Base-by-base conservation (phyloP, 2,113 vertebrate species). In the Myotis lucifugus region DNA sequence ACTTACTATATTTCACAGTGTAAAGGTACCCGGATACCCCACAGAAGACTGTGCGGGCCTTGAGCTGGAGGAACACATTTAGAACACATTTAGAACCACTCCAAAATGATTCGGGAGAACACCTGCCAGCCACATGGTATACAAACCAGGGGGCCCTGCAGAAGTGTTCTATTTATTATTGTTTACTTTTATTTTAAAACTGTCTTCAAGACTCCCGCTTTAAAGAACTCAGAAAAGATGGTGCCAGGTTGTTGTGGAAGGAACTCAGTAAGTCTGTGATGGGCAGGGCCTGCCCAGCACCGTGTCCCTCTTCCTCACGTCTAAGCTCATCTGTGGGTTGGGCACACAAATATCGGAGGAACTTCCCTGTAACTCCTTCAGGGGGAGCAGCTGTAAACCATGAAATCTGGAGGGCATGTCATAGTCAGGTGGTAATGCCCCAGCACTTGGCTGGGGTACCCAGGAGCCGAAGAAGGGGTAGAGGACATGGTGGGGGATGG, bases 41-140 rank as follows among this genome's bases (percentile, higher is more conserved):
- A 3, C 2, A 3, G 37, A 76, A 81, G 85, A 48, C 40, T 0
- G 0, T 15, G 0, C 5, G 5, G 59, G 21, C 78, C 21, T 0
- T 1, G 29, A n/a, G 27, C 59, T 11, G 18, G 40, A 17, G 34
- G n/a, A 40, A 19, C 79, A 42, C 56, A 82, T 29, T 81, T 81
- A 48, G n/a, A 40, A 19, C 79, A 42, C 56, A 82, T 29, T 81
- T 81, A 48, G 78, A 50, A 34, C 27, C 0, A 0, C 21, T 25
- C 15, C 17, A 0, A 5, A 14, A 10, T n/a, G 14, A 70, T 18
- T 83, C 0, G 0, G 8, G 3, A 48, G 19, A 66, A 23, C 8
- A 9, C 50, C 74, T 79, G 48, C 93, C 23, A 6, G 37, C 72
- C 89, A 42, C 21, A 1, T 17, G 50, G 17, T 69, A 40, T 40